Base-by-base conservation (phyloP, 1,140 invertebrate genomes). In the Glossosoma conforme region DNA sequence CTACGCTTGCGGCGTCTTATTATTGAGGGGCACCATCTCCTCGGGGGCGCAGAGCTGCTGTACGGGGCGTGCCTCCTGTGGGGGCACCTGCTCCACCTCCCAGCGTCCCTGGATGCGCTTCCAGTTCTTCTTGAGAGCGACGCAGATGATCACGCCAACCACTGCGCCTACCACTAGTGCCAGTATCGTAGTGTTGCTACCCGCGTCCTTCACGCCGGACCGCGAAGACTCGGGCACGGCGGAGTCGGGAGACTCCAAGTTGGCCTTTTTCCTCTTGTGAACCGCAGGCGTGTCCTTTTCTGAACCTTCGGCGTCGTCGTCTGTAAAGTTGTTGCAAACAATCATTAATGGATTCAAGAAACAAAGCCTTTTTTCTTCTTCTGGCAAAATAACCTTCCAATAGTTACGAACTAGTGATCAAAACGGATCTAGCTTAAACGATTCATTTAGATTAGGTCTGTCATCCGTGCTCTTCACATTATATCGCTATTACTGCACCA, bases 101-200 rank as follows among this genome's bases (percentile, higher is more conserved):
- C 51, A 46, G 46, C 49, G 25, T 41, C 40, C 25, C 25, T 42
- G 69, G 37, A 75, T 72, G 30, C 67, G 70, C 64, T 62, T 67
- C 72, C 72, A 75, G 57, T 75, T 77, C 65, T 76, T 77, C 63
- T 79, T 78, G 45, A 78, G 9, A 2, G 48, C 74, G 30, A 64
- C 65, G 33, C 65, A 70, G 10, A 67, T 71, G 4, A 72, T 64
- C 11, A 70, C 67, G 15, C 72, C 59, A 14, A 75, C 61, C 59
- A 77, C 66, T 14, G 69, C 70, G 3, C 68, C 69, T 10, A 76
- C 67, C 3, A 78, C 65, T 3, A 78, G 64, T 11, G 68, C 69
- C 1, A 58, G 51, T 2, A 52, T 36, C 21, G 52, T 44, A 24
- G 48, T 45, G 35, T 58, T 52, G 20, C 30, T 36, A 20, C 56